These are phyloP conservation scores for Chrysolina haemoptera DNA, from an alignment of 2,888 invertebrate species.

Conservation along the genomic window DNA sequence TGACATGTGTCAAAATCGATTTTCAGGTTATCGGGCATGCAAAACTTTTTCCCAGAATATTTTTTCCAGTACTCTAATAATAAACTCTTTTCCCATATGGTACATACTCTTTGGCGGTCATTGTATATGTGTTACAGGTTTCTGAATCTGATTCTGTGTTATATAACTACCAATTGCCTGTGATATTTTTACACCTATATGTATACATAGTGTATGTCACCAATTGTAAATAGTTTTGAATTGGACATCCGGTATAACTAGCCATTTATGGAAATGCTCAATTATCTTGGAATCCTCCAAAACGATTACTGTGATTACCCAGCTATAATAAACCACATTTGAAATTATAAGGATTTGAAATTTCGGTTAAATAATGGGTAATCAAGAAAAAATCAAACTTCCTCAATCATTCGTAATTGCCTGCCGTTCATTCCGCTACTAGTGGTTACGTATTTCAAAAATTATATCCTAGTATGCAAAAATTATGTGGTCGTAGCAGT, in stretches of 20 bases:
- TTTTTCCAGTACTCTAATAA: no score
- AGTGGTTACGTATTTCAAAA: neutral
- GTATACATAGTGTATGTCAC: no score
- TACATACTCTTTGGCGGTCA: no score
- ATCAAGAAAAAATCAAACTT: neutral
- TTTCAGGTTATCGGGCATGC: no score
- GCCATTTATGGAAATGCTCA: neutral
- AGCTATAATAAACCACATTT: neutral
- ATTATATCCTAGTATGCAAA: constrained; percentile 4
- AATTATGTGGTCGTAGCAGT: constrained; percentile 1
- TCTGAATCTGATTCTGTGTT: no score
- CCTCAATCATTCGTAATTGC: constrained; percentile 10
- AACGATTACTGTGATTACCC: neutral
- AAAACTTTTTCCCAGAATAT: no score
- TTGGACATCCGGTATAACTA: neutral
- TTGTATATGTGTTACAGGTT: no score
- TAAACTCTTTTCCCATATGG: no score
- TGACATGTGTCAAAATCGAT: no score
- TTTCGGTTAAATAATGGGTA: neutral
- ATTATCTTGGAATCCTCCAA: neutral
- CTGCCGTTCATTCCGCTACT: neutral
- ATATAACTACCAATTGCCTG: no score
- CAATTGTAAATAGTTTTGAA: neutral
- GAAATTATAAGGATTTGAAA: neutral
- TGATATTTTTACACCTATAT: no score